Evolutionary conservation across 2,113 vertebrate species (phyloP), one percentile per base, ranked within the genome.

Genomic region (Malurus alboscapulatus): DNA sequence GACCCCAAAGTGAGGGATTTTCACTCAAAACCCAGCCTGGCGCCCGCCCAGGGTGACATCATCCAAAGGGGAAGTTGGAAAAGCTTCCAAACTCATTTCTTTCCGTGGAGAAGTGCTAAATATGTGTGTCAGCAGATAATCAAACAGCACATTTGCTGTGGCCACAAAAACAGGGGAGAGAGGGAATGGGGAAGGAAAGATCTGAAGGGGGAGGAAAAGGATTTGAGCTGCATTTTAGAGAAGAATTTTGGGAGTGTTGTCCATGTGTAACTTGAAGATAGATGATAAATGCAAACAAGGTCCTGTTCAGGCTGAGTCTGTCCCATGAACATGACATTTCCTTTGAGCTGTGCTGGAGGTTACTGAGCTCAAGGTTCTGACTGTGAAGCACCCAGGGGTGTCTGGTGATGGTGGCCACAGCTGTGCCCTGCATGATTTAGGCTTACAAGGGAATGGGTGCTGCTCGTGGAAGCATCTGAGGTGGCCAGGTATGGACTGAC

Each of bases 21-120:
- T 93, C 66, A 71, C 89, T 95, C 1, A 1, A 92, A 94, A 95
- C 72, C 61, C 92, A 40, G 62, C 61, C 76, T 95, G 95, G 93
- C 78, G 0, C 77, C 40, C 0, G 0, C 58, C 81, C 94, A 92
- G 61, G 73, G 58, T 96, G 90, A 96, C 68, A 74, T 97, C 95
- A 97, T 93, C 92, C 57, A 44, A 54, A 93, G 85, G 80, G 88
- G 95, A 95, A 96, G 89, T 30, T 95, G 93, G 88, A 96, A 90
- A 90, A 92, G 77, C 91, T 94, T 79, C 95, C 84, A 92, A 25
- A 84, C 36, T 22, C 0, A 0, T 61, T 85, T 80, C 79, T 95
- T 92, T 94, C 47, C 0, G 0, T 9, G 8, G 74, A 81, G 88
- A 73, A 88, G 40, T 10, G 18, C 42, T 93, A 57, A 94, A 53